phyloP scores from a whole-genome alignment of 2,888 invertebrate genomes.

The Busseola fusca region DNA sequence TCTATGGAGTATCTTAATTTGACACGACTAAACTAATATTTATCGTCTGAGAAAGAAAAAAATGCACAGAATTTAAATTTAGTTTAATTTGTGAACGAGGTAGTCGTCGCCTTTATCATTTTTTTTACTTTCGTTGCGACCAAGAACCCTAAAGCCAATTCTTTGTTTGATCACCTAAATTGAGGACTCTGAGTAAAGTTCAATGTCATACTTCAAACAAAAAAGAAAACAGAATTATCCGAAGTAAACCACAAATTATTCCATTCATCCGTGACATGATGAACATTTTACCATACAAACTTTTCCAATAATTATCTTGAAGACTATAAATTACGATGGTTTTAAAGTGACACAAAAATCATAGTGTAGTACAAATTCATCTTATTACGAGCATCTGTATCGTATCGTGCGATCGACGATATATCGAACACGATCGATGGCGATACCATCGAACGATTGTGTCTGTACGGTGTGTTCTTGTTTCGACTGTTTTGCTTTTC shows the following conservation, averaged over 20 bases:
- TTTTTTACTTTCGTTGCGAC: not conserved
- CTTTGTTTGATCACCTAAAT: not conserved
- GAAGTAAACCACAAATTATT: constrained; percentile 14
- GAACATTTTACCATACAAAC: constrained; percentile 21
- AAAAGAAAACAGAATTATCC: not conserved
- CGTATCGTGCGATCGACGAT: constrained; percentile 56
- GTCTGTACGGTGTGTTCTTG: constrained; percentile 28
- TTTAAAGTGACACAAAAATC: constrained; percentile 51
- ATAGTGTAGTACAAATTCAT: constrained; percentile 62
- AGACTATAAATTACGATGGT: constrained; percentile 42
- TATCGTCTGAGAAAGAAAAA: too few species aligned
- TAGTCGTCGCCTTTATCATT: too few species aligned
- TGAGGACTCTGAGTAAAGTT: not conserved
- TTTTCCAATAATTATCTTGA: constrained; percentile 56
- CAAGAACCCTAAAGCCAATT: too few species aligned
- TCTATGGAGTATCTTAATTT: too few species aligned
- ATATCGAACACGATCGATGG: constrained; percentile 66
- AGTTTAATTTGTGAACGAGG: too few species aligned
- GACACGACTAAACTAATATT: too few species aligned
- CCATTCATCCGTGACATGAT: constrained; percentile 32
- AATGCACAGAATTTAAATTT: too few species aligned
- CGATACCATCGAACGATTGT: constrained; percentile 64
- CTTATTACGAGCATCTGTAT: constrained; percentile 59
- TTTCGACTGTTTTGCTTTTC: constrained; percentile 27
- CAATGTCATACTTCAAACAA: constrained; percentile 8